phyloP scores from a whole-genome alignment of 2,797 vertebrate species.

The Mormyrops attenuatus region DNA sequence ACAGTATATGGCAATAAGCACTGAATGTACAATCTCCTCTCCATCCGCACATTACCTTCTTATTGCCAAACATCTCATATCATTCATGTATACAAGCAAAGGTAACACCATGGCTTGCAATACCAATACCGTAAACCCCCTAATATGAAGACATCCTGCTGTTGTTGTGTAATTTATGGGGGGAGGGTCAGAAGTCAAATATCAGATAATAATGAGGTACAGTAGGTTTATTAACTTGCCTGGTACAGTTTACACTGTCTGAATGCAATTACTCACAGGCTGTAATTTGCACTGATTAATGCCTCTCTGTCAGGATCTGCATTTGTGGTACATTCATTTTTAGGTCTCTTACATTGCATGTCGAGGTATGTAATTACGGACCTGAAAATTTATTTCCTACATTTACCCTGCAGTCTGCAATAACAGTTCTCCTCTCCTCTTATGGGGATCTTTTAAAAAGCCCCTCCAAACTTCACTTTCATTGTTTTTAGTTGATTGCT shows the following conservation, averaged over 20 bases:
- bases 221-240: conserved; percentile 5
- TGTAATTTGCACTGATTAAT: conserved; percentile 11
- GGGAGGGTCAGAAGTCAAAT: background rate
- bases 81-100: background rate
- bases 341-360: background rate
- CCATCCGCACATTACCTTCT: background rate
- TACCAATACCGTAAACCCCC: background rate
- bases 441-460: background rate
- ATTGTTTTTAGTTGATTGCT: background rate
- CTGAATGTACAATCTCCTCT: background rate
- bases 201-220: conserved; percentile 10
- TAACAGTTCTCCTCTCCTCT: background rate
- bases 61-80: background rate
- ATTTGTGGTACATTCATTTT: background rate
- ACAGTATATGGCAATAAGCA: background rate
- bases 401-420: background rate
- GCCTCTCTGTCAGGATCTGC: conserved; percentile 1
- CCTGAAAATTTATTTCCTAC: background rate
- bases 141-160: background rate
- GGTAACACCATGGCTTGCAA: background rate
- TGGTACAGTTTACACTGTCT: background rate
- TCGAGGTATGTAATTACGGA: background rate
- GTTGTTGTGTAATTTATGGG: background rate
- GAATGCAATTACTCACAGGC: background rate
- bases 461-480: background rate